These are phyloP conservation scores for Mormyrops attenuatus DNA, from an alignment of 2,797 vertebrate species.

Conservation along the genomic window DNA sequence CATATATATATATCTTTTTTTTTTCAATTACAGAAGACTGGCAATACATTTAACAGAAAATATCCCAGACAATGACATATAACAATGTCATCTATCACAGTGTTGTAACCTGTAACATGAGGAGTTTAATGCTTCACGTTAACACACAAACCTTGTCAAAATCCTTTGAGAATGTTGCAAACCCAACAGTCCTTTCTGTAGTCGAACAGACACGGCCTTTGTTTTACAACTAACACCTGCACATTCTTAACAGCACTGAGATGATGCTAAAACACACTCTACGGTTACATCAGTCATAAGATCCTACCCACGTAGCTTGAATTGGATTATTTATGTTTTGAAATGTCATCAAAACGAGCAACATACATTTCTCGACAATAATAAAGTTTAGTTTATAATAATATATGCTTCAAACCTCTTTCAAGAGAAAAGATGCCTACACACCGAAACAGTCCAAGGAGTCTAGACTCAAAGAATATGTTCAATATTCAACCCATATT, in stretches of 20 bases:
- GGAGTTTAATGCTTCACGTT: not conserved
- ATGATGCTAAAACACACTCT: not conserved
- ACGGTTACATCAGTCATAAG: not conserved
- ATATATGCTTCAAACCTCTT: not conserved
- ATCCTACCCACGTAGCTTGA: not conserved
- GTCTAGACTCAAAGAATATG: not conserved
- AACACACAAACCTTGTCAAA: conserved; percentile 3
- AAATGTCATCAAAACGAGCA: conserved; percentile 14
- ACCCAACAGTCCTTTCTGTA: not conserved
- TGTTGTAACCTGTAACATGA: not conserved
- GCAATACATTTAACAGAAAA: not conserved
- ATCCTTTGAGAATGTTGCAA: not conserved
- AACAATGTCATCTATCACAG: not conserved
- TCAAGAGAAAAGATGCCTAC: not conserved
- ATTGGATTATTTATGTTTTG: not conserved
- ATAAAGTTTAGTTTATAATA: not conserved
- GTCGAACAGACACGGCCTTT: conserved; percentile 11
- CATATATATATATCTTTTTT: no score
- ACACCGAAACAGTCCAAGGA: not conserved
- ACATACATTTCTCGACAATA: conserved; percentile 13
- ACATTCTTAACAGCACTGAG: not conserved
- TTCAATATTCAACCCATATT: not conserved
- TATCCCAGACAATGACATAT: not conserved
- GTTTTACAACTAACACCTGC: conserved; percentile 1
- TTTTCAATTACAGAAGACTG: not conserved